phyloP scores from a whole-genome alignment of 2,113 vertebrate genomes.

The Pelecanoides urinatrix region DNA sequence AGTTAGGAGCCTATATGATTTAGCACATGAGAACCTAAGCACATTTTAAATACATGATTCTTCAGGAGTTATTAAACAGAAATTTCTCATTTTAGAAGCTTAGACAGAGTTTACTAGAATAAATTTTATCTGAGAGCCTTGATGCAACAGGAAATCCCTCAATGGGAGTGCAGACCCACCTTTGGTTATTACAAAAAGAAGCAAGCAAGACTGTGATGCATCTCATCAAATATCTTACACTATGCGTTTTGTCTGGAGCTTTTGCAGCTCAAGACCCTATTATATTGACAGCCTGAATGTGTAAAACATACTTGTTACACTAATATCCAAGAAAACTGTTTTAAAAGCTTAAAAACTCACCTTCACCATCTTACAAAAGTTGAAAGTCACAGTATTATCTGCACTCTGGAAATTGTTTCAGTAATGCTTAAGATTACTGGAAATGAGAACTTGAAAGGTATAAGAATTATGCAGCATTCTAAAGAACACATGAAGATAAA shows the following conservation, averaged over 20 bases:
- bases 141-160: neutral
- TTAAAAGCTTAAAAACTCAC: neutral
- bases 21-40: neutral
- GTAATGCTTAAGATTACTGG: neutral
- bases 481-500: neutral
- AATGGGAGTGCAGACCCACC: neutral
- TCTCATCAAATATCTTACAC: neutral
- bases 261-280: neutral
- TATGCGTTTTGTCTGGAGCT: neutral
- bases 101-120: constrained; percentile 36
- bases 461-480: neutral
- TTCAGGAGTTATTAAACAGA: constrained; percentile 25
- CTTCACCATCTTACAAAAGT: neutral
- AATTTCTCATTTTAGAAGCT: constrained; percentile 29
- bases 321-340: neutral
- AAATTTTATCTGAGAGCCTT: constrained; percentile 14
- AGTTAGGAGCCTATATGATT: neutral
- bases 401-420: neutral
- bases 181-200: neutral
- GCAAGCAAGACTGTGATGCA: neutral
- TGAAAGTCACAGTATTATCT: neutral
- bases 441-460: neutral
- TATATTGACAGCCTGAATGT: neutral
- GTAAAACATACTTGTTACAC: neutral
- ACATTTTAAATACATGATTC: neutral